phyloP scores from a whole-genome alignment of 2,113 vertebrate genomes.

The Sander lucioperca region DNA sequence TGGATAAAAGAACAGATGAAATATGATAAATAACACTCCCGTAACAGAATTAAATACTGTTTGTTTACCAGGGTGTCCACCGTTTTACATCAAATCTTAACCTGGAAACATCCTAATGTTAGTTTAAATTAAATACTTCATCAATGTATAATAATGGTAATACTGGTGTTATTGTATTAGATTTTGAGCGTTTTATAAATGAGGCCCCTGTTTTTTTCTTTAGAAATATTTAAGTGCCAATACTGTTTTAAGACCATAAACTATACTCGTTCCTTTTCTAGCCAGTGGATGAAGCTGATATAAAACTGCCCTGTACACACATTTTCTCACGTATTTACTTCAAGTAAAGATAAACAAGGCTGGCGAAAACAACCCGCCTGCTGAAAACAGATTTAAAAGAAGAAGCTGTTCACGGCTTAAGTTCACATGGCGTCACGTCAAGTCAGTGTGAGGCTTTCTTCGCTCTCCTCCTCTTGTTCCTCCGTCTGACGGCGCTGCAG shows the following conservation, averaged over 20 bases:
- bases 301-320: not conserved
- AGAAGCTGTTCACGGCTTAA: not conserved
- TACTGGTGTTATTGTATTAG: not conserved
- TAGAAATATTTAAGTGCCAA: not conserved
- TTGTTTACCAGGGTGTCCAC: not conserved
- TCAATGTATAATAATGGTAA: not conserved
- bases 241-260: not conserved
- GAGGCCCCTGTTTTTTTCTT: not conserved
- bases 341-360: conserved; percentile 18
- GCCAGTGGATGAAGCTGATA: not conserved
- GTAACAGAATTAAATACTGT: not conserved
- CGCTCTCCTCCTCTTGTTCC: conserved; percentile 76
- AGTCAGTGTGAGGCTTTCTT: conserved; percentile 64
- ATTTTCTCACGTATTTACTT: not conserved
- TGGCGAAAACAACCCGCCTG: not conserved
- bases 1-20: not conserved
- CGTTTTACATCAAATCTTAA: not conserved
- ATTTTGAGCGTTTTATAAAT: not conserved
- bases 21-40: not conserved
- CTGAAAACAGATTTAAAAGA: not conserved
- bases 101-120: not conserved
- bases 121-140: too few relatives aligned
- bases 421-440: not conserved
- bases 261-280: not conserved
- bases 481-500: conserved; percentile 80